Conservation (phyloP, 2,888 invertebrate genomes). For the Diaphora mendica region DNA sequence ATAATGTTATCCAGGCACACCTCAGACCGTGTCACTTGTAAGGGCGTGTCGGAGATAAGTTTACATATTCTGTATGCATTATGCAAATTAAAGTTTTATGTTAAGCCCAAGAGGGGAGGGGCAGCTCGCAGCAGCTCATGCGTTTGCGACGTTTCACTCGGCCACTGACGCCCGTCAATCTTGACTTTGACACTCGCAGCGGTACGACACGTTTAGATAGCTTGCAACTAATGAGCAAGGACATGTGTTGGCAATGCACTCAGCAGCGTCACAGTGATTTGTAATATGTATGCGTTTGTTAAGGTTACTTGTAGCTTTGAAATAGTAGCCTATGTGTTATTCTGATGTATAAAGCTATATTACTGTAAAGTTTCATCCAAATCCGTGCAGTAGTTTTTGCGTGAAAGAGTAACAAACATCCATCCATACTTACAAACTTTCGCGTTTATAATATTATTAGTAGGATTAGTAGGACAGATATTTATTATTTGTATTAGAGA, state of each 20-base stretch:
- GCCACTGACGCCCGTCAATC: slow-evolving; percentile 65
- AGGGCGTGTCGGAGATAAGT: slow-evolving; percentile 84
- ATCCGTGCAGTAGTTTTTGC: too few species aligned
- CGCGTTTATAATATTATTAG: too few species aligned
- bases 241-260: slow-evolving; percentile 27
- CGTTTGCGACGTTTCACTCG: slow-evolving; percentile 64
- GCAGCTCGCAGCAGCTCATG: slow-evolving; percentile 48
- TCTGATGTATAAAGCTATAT: too few species aligned
- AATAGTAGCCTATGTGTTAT: too few species aligned
- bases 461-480: too few species aligned
- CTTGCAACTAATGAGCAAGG: slow-evolving; percentile 49
- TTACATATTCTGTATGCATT: slow-evolving; percentile 86
- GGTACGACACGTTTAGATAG: slow-evolving; percentile 48
- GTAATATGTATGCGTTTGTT: slow-evolving; percentile 3
- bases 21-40: slow-evolving; percentile 80
- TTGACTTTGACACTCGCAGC: slow-evolving; percentile 57
- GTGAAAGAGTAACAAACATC: too few species aligned
- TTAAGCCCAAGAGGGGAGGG: slow-evolving; percentile 68
- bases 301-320: slow-evolving; percentile 6
- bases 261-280: slow-evolving; percentile 33
- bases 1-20: slow-evolving; percentile 84
- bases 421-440: too few species aligned
- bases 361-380: too few species aligned
- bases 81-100: slow-evolving; percentile 86
- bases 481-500: not conserved